Conservation (phyloP, 1,140 invertebrate genomes). For the Halotydeus destructor region DNA sequence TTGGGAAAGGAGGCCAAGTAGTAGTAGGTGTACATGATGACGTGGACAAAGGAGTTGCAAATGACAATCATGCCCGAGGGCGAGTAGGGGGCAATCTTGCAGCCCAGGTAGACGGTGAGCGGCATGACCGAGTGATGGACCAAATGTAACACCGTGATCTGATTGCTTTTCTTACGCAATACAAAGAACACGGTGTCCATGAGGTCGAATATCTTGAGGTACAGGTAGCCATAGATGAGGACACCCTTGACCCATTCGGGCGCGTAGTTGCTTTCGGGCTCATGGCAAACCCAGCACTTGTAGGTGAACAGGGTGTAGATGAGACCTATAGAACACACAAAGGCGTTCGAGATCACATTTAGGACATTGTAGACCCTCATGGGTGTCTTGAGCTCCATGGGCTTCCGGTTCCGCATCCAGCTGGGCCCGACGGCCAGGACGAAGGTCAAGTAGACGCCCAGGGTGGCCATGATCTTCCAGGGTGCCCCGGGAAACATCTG, state of each 20-base stretch:
- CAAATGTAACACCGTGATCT: conserved; percentile 29
- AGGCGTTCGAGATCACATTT: too few relatives aligned
- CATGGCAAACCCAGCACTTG: too few relatives aligned
- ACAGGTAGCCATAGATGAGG: conserved; percentile 30
- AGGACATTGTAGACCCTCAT: conserved; percentile 27
- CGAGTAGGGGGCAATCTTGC: conserved; percentile 4
- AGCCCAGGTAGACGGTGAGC: conserved; percentile 29
- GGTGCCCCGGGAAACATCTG: conserved; percentile 12
- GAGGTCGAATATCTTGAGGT: conserved; percentile 27
- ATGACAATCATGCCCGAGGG: conserved; percentile 1
- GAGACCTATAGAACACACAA: too few relatives aligned
- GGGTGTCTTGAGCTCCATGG: conserved; percentile 23
- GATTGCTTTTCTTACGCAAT: conserved; percentile 27
- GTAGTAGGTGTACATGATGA: conserved; percentile 37
- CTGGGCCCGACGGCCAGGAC: conserved; percentile 21
- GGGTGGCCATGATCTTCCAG: conserved; percentile 8
- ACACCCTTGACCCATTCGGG: too few relatives aligned
- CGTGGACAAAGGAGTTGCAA: conserved; percentile 36
- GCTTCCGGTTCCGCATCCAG: conserved; percentile 25
- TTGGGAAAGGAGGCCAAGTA: conserved; percentile 31
- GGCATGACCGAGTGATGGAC: conserved; percentile 27
- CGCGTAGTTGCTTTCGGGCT: too few relatives aligned
- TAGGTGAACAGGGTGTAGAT: too few relatives aligned
- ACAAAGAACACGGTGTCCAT: conserved; percentile 29
- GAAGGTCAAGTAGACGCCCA: conserved; percentile 14